Evolutionary conservation across 2,113 vertebrate species (phyloP).

Genomic region (Elephas maximus): DNA sequence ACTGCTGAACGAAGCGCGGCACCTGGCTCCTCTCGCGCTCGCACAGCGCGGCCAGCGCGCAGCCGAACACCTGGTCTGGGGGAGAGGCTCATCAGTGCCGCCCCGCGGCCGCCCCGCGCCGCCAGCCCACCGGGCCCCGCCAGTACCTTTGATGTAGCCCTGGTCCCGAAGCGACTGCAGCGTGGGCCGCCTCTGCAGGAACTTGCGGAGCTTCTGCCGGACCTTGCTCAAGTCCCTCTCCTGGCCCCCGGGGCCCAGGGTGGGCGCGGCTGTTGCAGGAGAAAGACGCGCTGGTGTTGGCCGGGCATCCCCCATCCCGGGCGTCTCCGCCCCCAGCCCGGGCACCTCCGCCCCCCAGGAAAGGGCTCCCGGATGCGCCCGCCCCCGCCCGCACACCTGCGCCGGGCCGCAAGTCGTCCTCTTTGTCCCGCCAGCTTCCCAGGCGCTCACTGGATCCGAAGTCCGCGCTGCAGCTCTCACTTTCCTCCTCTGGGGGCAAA

Average conservation of each 20-base stretch:
- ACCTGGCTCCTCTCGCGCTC: slow-evolving; percentile 91
- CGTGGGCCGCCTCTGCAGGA: slow-evolving; percentile 94
- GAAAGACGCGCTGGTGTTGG: not conserved
- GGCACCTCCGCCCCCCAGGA: accelerated
- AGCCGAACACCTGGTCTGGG: slow-evolving; percentile 97
- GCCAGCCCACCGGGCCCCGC: accelerated
- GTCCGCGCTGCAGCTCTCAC: slow-evolving; percentile 76
- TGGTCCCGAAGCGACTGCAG: slow-evolving; percentile 95
- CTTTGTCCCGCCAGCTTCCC: slow-evolving; percentile 83
- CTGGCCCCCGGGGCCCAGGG: not conserved
- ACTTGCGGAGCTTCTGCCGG: slow-evolving; percentile 92
- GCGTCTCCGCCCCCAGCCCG: not conserved
- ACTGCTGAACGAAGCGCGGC: slow-evolving; percentile 94
- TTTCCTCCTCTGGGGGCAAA: slow-evolving; percentile 86
- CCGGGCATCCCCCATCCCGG: not conserved
- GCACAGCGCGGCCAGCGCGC: slow-evolving; percentile 91
- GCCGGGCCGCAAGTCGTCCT: slow-evolving; percentile 87
- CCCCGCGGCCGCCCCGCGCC: not conserved
- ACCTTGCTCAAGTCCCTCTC: slow-evolving; percentile 92
- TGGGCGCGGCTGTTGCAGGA: slow-evolving; percentile 56
- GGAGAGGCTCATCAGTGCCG: not conserved
- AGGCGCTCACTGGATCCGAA: slow-evolving; percentile 89
- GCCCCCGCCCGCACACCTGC: slow-evolving; percentile 82
- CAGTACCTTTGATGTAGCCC: slow-evolving; percentile 95
- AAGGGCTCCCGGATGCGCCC: accelerated